Evolutionary conservation across 2,888 invertebrate genomes (phyloP).

Genomic region (Lasioglossum lativentre): DNA sequence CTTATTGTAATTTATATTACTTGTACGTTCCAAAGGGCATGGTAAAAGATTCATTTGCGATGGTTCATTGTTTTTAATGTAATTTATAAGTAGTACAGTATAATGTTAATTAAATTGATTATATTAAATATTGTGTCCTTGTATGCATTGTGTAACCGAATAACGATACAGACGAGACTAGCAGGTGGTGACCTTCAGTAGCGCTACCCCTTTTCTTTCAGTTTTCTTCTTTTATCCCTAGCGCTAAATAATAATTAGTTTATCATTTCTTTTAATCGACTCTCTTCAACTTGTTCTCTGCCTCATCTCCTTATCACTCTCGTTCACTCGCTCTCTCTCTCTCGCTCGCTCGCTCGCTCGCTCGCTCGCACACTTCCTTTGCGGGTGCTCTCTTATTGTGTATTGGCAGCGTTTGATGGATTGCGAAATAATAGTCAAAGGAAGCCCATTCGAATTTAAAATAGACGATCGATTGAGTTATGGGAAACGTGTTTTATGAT

Average conservation of each 20-base stretch:
- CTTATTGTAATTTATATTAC: slow-evolving; percentile 13
- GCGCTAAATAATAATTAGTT: slow-evolving; percentile 77
- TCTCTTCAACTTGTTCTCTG: slow-evolving; percentile 44
- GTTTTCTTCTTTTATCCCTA: slow-evolving; percentile 72
- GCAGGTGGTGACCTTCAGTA: slow-evolving; percentile 81
- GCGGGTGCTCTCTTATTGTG: slow-evolving; percentile 49
- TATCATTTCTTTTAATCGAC: slow-evolving; percentile 70
- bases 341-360: not conserved
- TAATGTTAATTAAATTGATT: slow-evolving; percentile 83
- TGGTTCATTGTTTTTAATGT: slow-evolving; percentile 82
- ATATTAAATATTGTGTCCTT: slow-evolving; percentile 83
- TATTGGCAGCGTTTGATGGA: slow-evolving; percentile 80
- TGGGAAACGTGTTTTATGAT: not conserved
- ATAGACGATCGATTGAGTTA: slow-evolving; percentile 39
- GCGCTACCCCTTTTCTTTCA: slow-evolving; percentile 72
- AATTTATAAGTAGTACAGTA: slow-evolving; percentile 83
- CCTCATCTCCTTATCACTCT: slow-evolving; percentile 14
- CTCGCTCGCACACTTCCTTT: slow-evolving; percentile 27
- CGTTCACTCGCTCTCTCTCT: not conserved
- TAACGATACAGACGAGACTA: slow-evolving; percentile 84
- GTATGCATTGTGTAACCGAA: slow-evolving; percentile 83
- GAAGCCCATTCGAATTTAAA: slow-evolving; percentile 77
- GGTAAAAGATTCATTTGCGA: slow-evolving; percentile 66
- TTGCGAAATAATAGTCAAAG: slow-evolving; percentile 73
- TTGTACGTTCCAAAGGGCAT: slow-evolving; percentile 35